Evolutionary conservation across 2,888 invertebrate genomes (phyloP).

Genomic region (Acronicta leporina): DNA sequence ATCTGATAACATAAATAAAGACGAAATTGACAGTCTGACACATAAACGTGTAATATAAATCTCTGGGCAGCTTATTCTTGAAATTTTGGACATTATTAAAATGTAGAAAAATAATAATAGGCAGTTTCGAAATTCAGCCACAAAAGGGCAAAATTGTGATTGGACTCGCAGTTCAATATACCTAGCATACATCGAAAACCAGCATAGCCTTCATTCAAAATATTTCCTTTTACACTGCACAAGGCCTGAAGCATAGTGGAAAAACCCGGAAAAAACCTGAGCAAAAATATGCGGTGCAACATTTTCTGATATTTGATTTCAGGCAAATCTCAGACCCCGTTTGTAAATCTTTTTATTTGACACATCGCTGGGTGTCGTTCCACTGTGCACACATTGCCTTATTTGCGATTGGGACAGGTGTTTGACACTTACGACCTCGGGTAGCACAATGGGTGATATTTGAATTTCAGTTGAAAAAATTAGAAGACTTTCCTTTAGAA

Average conservation of each 20-base stretch:
- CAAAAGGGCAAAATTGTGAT: no score
- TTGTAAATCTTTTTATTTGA: slow-evolving; percentile 66
- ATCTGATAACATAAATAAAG: no score
- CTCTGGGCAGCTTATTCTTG: no score
- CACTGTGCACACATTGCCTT: slow-evolving; percentile 44
- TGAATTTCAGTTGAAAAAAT: slow-evolving; percentile 8
- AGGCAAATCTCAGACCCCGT: slow-evolving; percentile 46
- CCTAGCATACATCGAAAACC: no score
- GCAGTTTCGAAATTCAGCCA: no score
- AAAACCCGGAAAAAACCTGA: slow-evolving; percentile 18
- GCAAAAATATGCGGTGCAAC: slow-evolving; percentile 32
- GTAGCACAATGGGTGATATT: slow-evolving; percentile 19
- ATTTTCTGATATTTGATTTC: slow-evolving; percentile 51
- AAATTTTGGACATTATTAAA: no score
- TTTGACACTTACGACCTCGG: slow-evolving; percentile 33
- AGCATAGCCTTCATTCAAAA: neutral
- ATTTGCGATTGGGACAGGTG: slow-evolving; percentile 48
- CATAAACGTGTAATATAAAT: no score
- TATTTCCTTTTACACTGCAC: slow-evolving; percentile 6
- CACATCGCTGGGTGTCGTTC: slow-evolving; percentile 44
- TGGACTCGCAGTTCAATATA: no score
- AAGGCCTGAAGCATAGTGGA: neutral
- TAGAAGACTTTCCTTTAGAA: no score
- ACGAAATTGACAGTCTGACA: no score
- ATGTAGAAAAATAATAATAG: no score